phyloP scores from a whole-genome alignment of 2,113 vertebrate species.

The Ciconia stormi region DNA sequence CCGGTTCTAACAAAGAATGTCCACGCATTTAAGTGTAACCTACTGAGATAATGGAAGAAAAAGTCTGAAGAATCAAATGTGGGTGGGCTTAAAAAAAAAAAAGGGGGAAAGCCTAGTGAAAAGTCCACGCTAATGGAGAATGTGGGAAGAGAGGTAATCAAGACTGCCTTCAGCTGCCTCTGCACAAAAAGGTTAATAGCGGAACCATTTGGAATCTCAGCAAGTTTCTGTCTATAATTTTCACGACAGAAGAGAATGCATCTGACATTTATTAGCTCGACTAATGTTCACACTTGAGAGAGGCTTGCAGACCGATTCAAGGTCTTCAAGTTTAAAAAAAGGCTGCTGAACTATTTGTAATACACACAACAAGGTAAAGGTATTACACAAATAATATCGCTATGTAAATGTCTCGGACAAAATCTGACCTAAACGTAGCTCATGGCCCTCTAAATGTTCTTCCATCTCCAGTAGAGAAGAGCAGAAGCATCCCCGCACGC shows the following conservation, averaged over 20 bases:
- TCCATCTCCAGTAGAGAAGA: neutral
- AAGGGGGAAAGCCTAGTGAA: neutral
- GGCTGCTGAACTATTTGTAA: neutral
- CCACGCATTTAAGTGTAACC: fast-evolving
- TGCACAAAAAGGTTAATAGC: neutral
- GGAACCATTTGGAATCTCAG: neutral
- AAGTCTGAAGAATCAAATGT: neutral
- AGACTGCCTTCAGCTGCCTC: neutral
- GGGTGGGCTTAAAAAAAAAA: neutral
- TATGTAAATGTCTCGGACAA: fast-evolving
- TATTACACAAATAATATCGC: fast-evolving
- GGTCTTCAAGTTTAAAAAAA: neutral
- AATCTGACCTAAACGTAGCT: fast-evolving
- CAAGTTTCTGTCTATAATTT: neutral
- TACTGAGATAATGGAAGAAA: neutral
- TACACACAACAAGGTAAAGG: fast-evolving
- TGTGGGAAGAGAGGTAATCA: neutral
- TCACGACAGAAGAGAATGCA: neutral
- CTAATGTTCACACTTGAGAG: fast-evolving
- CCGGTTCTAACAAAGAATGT: neutral
- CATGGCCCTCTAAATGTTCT: fast-evolving
- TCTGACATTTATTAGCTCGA: neutral
- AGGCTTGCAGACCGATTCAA: fast-evolving
- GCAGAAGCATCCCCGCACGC: neutral
- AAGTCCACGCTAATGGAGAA: neutral